Evolutionary conservation across 2,797 vertebrate species (phyloP).

Genomic region (Pipistrellus nathusii): DNA sequence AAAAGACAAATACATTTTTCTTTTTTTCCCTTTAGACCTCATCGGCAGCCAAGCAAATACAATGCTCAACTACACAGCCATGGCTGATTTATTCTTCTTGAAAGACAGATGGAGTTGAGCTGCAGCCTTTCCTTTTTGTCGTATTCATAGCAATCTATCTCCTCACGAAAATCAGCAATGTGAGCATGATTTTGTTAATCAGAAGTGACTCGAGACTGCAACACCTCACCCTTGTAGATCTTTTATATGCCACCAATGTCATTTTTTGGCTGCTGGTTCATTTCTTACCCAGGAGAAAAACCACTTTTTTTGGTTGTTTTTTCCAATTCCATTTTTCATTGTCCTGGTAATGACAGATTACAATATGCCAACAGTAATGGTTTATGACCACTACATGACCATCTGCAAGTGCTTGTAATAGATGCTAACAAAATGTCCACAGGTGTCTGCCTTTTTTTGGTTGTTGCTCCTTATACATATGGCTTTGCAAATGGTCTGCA

Average conservation of each 20-base stretch:
- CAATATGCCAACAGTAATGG: background rate
- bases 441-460: constrained; percentile 17
- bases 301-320: constrained; percentile 46
- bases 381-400: background rate
- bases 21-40: background rate
- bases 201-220: background rate
- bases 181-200: background rate
- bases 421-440: constrained; percentile 7
- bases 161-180: background rate
- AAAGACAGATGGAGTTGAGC: background rate
- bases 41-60: background rate
- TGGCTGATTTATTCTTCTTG: constrained; percentile 33
- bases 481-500: background rate
- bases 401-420: background rate
- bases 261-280: background rate
- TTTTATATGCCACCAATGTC: background rate
- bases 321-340: constrained; percentile 44
- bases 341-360: constrained; percentile 10
- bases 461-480: background rate
- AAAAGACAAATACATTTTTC: background rate
- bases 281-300: constrained; percentile 46
- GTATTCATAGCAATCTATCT: background rate
- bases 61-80: background rate
- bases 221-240: background rate
- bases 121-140: background rate